These are phyloP conservation scores for Gracilinanus agilis DNA, from an alignment of 2,113 vertebrate species.

Conservation along the genomic window DNA sequence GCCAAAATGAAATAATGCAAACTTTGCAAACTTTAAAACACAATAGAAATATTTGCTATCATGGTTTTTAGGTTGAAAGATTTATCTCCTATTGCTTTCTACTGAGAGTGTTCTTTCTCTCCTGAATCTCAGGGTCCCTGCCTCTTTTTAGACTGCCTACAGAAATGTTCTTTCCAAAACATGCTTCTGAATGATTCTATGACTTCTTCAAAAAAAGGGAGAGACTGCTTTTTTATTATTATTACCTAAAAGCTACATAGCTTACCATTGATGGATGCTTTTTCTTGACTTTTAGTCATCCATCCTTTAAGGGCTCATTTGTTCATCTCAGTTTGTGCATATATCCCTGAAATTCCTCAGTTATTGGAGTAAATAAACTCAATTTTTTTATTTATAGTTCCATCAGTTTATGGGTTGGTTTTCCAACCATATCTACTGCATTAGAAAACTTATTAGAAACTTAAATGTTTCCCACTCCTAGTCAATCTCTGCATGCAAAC, in stretches of 20 bases:
- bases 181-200: constrained; percentile 23
- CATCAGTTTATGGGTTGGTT: background rate
- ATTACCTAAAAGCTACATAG: background rate
- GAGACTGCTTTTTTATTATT: constrained; percentile 22
- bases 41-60: background rate
- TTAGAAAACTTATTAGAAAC: constrained; percentile 61
- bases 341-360: constrained; percentile 6
- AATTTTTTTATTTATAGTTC: background rate
- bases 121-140: background rate
- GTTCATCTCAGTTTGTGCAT: background rate
- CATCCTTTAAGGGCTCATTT: background rate
- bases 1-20: background rate
- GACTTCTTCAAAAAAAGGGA: constrained; percentile 8
- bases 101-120: background rate
- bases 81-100: background rate
- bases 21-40: background rate
- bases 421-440: background rate
- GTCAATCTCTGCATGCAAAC: constrained; percentile 25
- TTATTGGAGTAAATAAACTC: background rate
- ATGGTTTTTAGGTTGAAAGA: background rate
- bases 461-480: constrained; percentile 37
- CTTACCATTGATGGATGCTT: constrained; percentile 11
- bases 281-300: constrained; percentile 17
- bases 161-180: background rate
- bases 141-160: background rate